Evolutionary conservation across 2,888 invertebrate genomes (phyloP).

Genomic region (Aphodius granarius): DNA sequence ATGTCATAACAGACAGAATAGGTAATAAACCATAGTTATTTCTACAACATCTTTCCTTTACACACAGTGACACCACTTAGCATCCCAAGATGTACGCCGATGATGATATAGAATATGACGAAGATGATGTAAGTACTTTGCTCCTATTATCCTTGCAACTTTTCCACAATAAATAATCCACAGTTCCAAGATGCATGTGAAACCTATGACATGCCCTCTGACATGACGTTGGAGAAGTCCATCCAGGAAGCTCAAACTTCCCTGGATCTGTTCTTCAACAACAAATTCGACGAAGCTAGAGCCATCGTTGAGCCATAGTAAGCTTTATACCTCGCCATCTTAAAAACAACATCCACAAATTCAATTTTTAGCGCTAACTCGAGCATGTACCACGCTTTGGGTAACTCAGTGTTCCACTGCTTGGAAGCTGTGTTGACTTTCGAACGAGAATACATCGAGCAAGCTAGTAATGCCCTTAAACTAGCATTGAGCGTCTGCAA

Average conservation of each 20-base stretch:
- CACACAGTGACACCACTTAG: not conserved
- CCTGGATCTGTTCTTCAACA: conserved; percentile 90
- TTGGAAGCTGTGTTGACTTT: conserved; percentile 93
- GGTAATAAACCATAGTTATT: not conserved
- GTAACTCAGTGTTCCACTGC: conserved; percentile 84
- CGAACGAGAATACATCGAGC: conserved; percentile 76
- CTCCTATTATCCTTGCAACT: not conserved
- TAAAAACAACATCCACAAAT: no score
- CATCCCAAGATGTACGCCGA: conserved; percentile 4
- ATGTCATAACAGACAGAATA: not conserved
- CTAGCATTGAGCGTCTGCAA: conserved; percentile 77
- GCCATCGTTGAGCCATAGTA: conserved; percentile 79
- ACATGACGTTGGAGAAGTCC: conserved; percentile 68
- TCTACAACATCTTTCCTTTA: not conserved
- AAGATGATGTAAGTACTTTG: conserved; percentile 19
- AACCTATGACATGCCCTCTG: conserved; percentile 46
- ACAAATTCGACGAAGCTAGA: conserved; percentile 82
- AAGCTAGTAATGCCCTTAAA: conserved; percentile 76
- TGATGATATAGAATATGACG: conserved; percentile 23
- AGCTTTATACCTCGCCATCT: conserved; percentile 37
- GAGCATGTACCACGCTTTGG: conserved; percentile 92
- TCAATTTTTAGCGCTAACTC: conserved; percentile 63
- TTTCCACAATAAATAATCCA: conserved; percentile 20
- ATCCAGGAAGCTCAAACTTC: conserved; percentile 78
- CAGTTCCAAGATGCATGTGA: conserved; percentile 60